Percentiles rank a stretch among this genome's conserved stretches.
Conservation (phyloP, 2,888 invertebrate species). For the Tortrix viridana region DNA sequence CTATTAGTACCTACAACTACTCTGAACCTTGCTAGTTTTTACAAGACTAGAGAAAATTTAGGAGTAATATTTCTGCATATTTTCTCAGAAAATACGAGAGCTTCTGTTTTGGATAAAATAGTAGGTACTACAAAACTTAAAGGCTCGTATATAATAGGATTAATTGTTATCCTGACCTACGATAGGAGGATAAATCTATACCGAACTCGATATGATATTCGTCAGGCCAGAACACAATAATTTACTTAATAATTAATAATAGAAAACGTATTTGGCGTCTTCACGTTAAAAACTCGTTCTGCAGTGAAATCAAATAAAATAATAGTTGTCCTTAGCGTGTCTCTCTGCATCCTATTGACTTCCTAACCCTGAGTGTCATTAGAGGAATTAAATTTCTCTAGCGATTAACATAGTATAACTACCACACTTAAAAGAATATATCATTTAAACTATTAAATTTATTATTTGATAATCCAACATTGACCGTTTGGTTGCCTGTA, state of each 20-base stretch:
- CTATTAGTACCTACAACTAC: constrained; percentile 6
- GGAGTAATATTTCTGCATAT: too few relatives aligned
- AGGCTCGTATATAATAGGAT: too few relatives aligned
- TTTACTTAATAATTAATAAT: constrained; percentile 10
- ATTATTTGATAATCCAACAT: too few relatives aligned
- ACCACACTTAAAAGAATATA: background rate
- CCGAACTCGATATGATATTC: constrained; percentile 5
- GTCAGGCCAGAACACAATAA: constrained; percentile 11
- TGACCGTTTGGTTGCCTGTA: too few relatives aligned
- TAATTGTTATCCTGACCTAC: background rate
- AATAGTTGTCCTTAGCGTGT: constrained; percentile 12
- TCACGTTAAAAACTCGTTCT: background rate
- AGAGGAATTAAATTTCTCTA: constrained; percentile 17
- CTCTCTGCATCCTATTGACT: constrained; percentile 21
- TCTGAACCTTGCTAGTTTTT: background rate
- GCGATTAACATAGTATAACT: constrained; percentile 2
- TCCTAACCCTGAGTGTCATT: constrained; percentile 2
- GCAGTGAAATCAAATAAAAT: constrained; percentile 22
- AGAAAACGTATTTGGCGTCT: constrained; percentile 22
- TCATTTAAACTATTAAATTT: too few relatives aligned
- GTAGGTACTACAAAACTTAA: too few relatives aligned
- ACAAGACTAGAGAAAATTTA: too few relatives aligned
- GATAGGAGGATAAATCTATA: background rate
- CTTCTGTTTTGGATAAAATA: too few relatives aligned
- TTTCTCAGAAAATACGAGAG: too few relatives aligned